Base-by-base conservation (phyloP, 1,140 invertebrate genomes). In the Pseudomyrmex dendroicus region DNA sequence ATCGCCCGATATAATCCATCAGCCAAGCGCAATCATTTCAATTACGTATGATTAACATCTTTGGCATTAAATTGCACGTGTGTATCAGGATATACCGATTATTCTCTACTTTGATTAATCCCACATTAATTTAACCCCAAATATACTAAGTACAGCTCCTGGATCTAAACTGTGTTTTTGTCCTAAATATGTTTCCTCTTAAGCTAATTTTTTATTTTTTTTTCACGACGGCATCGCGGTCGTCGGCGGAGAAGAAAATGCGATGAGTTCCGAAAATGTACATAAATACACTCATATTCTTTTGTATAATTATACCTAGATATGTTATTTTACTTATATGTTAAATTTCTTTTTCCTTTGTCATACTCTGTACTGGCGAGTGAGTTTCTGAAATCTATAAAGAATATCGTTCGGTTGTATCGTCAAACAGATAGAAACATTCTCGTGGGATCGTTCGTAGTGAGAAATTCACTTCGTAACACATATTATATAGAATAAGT, bases 281-380 rank as follows among this genome's bases (percentile, higher is more conserved):
- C 72, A 90, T 91, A 90, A 84, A 90, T 90, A 89, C 83, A 88
- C 86, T 84, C 86, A 88, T 83, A 54, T 62, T 85, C 84, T 61
- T 82, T 70, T 54, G 74, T 82, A 64, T 63, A 82, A 10, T 88
- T 89, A 89, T 76, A 84, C 25, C 74, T 89, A 88, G 64, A 80
- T 74, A 52, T 82, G 85, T 82, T 70, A 67, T 84, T 57, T 82
- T 70, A 84, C 76, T 87, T 90, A 89, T 68, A 61, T 52, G 48
- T 76, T 86, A 84, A 77, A 74, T 73, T 25, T 25, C 35, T 57
- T 50, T 56, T 77, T 73, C 73, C 72, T 74, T 54, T 84, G 25
- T 86, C 35, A 35, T 84, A 86, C 56, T 84, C 70, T 67, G 63
- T 89, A 89, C 54, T 89, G 88, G 88, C 90, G 89, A 90, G 78